phyloP scores from a whole-genome alignment of 2,888 invertebrate genomes.

The Sarcophaga rosellei region DNA sequence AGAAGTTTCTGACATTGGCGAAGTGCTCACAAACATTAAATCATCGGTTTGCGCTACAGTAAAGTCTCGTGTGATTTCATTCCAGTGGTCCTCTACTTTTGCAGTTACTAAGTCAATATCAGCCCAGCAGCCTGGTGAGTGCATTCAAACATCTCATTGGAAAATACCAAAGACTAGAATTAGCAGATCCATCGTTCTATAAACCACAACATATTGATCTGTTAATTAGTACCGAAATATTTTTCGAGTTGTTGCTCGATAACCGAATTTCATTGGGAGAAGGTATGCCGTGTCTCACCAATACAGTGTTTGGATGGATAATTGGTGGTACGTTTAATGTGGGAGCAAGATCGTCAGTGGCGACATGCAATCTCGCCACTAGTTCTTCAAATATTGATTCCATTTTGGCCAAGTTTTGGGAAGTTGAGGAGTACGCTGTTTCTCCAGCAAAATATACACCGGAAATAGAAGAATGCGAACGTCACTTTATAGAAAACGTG shows the following conservation, averaged over 20 bases:
- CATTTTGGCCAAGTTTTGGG: conserved; percentile 30
- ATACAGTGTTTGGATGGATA: conserved; percentile 52
- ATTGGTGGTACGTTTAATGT: background rate
- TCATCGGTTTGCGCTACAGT: conserved; percentile 39
- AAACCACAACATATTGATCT: conserved; percentile 48
- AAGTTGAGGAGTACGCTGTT: conserved; percentile 19
- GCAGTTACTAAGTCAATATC: conserved; percentile 53
- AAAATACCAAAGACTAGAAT: conserved; percentile 17
- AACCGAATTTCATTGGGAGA: conserved; percentile 51
- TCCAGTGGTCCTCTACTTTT: conserved; percentile 45
- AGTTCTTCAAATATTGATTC: conserved; percentile 3
- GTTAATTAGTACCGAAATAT: conserved; percentile 47
- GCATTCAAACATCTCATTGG: conserved; percentile 14
- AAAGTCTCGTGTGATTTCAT: conserved; percentile 45
- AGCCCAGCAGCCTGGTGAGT: conserved; percentile 34
- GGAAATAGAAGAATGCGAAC: conserved; percentile 41
- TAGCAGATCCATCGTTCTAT: conserved; percentile 36
- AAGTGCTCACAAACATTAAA: conserved; percentile 48
- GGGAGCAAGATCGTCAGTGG: background rate
- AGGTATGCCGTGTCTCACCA: conserved; percentile 22
- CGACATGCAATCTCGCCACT: background rate
- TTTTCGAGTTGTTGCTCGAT: conserved; percentile 52
- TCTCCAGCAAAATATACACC: background rate
- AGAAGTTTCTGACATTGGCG: conserved; percentile 52
- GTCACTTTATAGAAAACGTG: conserved; percentile 15